phyloP scores from a whole-genome alignment of 1,140 invertebrate genomes.

The Antheraea mylitta region DNA sequence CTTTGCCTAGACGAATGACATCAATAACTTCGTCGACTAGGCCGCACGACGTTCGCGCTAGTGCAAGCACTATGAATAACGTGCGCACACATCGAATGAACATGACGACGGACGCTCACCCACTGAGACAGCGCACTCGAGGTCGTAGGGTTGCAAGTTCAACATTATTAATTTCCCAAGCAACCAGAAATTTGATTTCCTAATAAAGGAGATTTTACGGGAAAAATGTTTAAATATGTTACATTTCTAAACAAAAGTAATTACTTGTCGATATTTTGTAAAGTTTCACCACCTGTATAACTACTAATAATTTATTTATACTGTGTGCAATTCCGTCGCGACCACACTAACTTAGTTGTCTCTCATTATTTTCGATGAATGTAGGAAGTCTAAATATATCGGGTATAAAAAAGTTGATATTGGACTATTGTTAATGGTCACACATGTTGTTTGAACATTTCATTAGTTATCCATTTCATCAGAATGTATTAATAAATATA shows the following conservation, averaged over 20 bases:
- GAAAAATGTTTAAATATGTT: not conserved
- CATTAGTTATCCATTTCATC: no score
- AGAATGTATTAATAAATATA: no score
- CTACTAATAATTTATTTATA: no score
- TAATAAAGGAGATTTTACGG: not conserved
- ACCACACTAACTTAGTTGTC: no score
- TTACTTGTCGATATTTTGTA: not conserved
- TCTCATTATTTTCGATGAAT: no score
- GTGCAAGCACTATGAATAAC: conserved; percentile 38
- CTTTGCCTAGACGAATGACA: conserved; percentile 80
- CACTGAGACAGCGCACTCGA: conserved; percentile 44
- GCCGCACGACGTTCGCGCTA: conserved; percentile 42
- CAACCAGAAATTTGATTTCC: no score
- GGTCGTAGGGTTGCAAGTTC: conserved; percentile 46
- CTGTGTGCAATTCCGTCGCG: no score
- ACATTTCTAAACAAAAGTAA: not conserved
- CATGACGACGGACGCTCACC: conserved; percentile 55
- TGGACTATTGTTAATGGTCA: no score
- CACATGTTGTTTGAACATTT: no score
- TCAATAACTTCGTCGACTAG: conserved; percentile 81
- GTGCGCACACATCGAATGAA: conserved; percentile 41
- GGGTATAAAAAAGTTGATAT: no score
- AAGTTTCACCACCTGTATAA: no score
- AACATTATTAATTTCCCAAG: not conserved
- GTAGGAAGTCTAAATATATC: no score